Conservation (phyloP, 2,113 vertebrate species). For the Otolemur garnettii region DNA sequence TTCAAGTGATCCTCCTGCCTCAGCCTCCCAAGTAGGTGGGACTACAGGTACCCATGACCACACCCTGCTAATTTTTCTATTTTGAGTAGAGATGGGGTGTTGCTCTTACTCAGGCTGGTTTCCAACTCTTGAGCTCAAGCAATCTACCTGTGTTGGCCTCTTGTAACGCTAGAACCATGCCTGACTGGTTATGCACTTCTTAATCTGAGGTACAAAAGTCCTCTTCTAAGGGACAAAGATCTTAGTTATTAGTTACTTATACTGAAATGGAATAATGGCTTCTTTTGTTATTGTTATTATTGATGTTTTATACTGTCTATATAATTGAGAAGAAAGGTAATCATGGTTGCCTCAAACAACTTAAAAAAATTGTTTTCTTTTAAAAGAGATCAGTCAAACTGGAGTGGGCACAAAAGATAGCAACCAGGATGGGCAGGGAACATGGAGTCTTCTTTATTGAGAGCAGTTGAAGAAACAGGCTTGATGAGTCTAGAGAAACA, state of each 20-base stretch:
- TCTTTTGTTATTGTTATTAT: neutral
- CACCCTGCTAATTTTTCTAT: too few relatives aligned
- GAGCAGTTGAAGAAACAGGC: neutral
- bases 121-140: too few relatives aligned
- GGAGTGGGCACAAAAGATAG: neutral
- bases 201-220: neutral
- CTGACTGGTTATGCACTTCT: neutral
- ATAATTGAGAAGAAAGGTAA: neutral
- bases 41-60: too few relatives aligned
- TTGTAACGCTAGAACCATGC: too few relatives aligned
- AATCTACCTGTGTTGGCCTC: too few relatives aligned
- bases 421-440: neutral
- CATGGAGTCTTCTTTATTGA: neutral
- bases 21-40: too few relatives aligned
- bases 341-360: neutral
- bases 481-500: neutral
- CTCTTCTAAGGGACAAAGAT: neutral
- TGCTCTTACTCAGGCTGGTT: too few relatives aligned
- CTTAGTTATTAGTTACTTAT: neutral
- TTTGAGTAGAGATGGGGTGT: too few relatives aligned
- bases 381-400: neutral
- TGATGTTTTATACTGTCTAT: neutral
- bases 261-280: neutral
- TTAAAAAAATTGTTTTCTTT: neutral
- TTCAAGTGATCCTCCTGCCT: too few relatives aligned